phyloP scores from a whole-genome alignment of 2,113 vertebrate genomes.

The Muntiacus muntjak region DNA sequence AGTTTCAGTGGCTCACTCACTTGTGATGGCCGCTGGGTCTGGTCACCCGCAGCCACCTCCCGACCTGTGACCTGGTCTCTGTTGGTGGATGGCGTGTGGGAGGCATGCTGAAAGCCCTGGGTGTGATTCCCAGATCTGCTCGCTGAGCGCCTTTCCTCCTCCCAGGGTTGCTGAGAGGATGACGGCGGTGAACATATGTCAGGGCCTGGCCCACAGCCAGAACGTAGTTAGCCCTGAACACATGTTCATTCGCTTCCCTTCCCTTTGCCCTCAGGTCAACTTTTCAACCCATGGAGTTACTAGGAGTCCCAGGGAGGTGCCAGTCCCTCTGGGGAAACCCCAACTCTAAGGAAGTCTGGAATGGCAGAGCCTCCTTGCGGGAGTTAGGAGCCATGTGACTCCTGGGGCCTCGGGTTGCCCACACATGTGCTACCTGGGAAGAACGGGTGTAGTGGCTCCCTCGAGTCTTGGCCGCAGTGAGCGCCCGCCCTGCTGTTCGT shows the following conservation, averaged over 20 bases:
- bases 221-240: neutral
- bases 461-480: neutral
- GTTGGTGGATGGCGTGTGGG: neutral
- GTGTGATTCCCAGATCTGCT: neutral
- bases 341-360: neutral
- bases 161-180: neutral
- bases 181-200: rapidly evolving
- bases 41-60: neutral
- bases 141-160: neutral
- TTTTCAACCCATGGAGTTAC: neutral
- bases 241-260: neutral
- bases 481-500: neutral
- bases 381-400: neutral
- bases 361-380: neutral
- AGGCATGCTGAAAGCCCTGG: neutral
- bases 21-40: neutral
- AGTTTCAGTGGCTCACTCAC: neutral
- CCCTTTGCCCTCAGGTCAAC: neutral
- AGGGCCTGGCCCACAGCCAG: neutral
- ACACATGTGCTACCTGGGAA: neutral
- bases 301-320: neutral
- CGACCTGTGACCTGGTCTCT: neutral
- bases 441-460: neutral
- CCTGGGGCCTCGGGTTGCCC: neutral
- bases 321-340: neutral